Base-by-base conservation (phyloP, 1,140 invertebrate species). In the Brachionus paranguensis region DNA sequence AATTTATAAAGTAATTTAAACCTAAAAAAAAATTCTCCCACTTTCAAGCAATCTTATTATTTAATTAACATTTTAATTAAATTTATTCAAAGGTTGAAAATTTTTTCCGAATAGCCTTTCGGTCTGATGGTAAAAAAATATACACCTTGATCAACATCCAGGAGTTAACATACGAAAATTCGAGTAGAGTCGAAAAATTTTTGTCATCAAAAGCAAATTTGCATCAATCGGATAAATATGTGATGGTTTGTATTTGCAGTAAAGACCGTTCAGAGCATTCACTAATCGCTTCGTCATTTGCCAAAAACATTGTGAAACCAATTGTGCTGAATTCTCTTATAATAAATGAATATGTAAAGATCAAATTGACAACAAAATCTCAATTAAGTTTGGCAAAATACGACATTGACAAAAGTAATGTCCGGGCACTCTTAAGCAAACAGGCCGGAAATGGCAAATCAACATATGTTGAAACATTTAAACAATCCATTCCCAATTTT, bases 21-120 rank as follows among this genome's bases (percentile, higher is more conserved):
- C 27, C 3, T 37, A 0, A 37, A 37, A 37, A 37, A 37, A 37
- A 53, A 0, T 7, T 37, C 1, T 37, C 6, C 33, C 4, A 37
- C 33, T 7, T 37, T 37, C 6, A 7, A 37, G 0, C 33, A 37
- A 37, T 29, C 2, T 29, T 29, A 29, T 29, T 29, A 3, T 29
- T 45, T 45, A 11, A 12, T 45, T 2, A 1, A 45, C 8, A 45
- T 45, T 45, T 11, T 11, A 45, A 45, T 29, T 3, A 45, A 45
- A 45, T 12, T 47, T 47, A 2, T 47, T 47, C n/a, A 45, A 84
- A 88, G 85, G 87, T 89, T 10, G 50, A 64, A 12, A 81, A 64
- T 20, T 81, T 81, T 64, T 68, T 81, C 20, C 24, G 78, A 43
- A 60, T 81, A 68, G 55, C 78, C 5, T 68, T 29, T 45, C 7